Conservation (phyloP, 2,113 vertebrate species). For the Tamias sibiricus region DNA sequence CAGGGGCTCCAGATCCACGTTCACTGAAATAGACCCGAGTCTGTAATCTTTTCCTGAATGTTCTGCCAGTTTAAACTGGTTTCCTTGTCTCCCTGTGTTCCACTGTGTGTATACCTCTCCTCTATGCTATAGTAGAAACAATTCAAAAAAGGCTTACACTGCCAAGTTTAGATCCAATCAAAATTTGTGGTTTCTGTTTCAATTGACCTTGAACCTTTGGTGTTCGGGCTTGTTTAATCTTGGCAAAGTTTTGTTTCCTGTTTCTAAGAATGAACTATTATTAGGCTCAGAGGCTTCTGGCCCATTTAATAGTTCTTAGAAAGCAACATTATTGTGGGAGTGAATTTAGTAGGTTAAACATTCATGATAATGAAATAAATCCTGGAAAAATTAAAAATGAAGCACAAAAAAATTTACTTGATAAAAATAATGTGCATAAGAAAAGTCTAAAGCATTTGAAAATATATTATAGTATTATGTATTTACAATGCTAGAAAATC, state of each 20-base stretch:
- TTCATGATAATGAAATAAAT: constrained; percentile 22
- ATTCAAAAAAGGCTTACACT: neutral
- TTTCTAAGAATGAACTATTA: constrained; percentile 76
- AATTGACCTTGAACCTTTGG: constrained; percentile 68
- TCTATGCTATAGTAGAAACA: constrained; percentile 44
- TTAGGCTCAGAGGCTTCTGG: constrained; percentile 60
- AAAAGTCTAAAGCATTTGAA: neutral
- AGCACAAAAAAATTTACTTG: neutral
- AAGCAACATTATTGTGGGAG: constrained; percentile 52
- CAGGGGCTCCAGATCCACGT: neutral
- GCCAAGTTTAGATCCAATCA: constrained; percentile 74
- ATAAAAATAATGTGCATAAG: constrained; percentile 22
- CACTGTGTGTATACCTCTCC: neutral
- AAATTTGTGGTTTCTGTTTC: constrained; percentile 77
- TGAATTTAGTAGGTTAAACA: constrained; percentile 33
- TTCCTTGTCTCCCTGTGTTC: constrained; percentile 39
- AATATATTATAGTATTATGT: neutral
- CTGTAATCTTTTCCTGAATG: constrained; percentile 35
- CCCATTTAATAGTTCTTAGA: constrained; percentile 77
- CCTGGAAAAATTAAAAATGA: neutral
- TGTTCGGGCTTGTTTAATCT: constrained; percentile 71
- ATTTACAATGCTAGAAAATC: neutral
- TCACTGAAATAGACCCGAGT: neutral
- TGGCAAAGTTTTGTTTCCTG: constrained; percentile 72
- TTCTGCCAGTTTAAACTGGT: constrained; percentile 60